phyloP scores from a whole-genome alignment of 1,140 invertebrate species.

The Heliconius himera region DNA sequence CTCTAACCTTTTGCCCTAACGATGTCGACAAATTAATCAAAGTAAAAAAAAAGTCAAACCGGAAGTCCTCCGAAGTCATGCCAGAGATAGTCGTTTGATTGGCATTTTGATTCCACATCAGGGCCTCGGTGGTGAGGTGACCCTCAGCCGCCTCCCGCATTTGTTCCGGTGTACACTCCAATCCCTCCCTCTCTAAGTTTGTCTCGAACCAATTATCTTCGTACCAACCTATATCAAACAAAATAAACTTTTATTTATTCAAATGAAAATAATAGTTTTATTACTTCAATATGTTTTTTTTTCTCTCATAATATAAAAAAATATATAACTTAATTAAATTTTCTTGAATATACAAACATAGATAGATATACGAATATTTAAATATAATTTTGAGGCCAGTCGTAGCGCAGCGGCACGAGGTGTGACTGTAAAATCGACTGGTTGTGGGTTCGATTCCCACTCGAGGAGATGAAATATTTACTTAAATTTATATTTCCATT shows the following conservation, averaged over 20 bases:
- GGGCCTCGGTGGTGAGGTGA: constrained; percentile 98
- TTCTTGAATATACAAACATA: too few species aligned
- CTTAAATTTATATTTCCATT: too few species aligned
- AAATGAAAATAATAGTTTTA: neutral
- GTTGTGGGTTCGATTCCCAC: too few species aligned
- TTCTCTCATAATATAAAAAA: too few species aligned
- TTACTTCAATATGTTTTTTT: neutral
- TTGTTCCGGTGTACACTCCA: constrained; percentile 96
- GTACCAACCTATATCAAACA: constrained; percentile 91
- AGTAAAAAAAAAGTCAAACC: constrained; percentile 63
- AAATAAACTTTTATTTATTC: constrained; percentile 3
- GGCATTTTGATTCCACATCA: constrained; percentile 98
- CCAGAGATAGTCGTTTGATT: constrained; percentile 95
- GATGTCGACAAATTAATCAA: neutral
- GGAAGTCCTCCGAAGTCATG: constrained; percentile 91
- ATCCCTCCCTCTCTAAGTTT: constrained; percentile 92
- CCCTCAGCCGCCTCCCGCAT: constrained; percentile 97
- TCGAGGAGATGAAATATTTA: too few species aligned
- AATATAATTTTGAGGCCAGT: too few species aligned
- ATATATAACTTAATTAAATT: too few species aligned
- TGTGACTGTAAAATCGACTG: too few species aligned
- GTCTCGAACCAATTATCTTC: constrained; percentile 99
- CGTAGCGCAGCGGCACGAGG: too few species aligned
- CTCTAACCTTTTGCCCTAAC: neutral
- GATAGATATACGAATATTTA: too few species aligned